Evolutionary conservation across 1,140 invertebrate species (phyloP).

Genomic region (Phymorhynchus buccinoides): DNA sequence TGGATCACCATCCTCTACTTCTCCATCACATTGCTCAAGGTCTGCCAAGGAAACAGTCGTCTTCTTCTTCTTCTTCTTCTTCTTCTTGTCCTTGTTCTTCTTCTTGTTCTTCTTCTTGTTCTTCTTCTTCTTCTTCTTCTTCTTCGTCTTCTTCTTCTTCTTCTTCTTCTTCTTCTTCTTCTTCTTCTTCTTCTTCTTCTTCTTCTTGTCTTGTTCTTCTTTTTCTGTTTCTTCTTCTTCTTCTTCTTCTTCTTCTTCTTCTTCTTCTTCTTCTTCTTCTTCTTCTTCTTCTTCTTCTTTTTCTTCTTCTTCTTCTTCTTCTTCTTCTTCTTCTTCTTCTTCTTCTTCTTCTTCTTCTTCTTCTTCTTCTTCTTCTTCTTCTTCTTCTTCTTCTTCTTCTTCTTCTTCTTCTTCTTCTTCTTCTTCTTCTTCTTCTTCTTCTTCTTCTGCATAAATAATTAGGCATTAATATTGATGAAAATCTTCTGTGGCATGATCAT

Average conservation of each 20-base stretch:
- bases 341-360: background rate
- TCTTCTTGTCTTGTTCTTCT: background rate
- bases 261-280: no score
- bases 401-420: constrained; percentile 32
- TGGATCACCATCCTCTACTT: constrained; percentile 69
- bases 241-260: background rate
- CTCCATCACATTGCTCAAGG: constrained; percentile 63
- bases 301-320: no score
- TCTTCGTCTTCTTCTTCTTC: no score
- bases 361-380: constrained; percentile 12
- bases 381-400: constrained; percentile 19
- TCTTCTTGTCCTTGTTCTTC: background rate
- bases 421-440: no score
- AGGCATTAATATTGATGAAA: no score
- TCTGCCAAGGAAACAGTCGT: background rate
- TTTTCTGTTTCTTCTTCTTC: background rate
- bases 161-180: background rate
- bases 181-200: background rate
- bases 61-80: background rate
- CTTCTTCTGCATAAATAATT: no score
- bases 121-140: background rate
- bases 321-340: no score
- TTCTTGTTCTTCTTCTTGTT: background rate
- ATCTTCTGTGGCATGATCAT: no score
- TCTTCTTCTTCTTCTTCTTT: no score